Percentiles rank a stretch among this genome's conserved stretches.
Evolutionary conservation across 1,140 invertebrate genomes (phyloP).

Genomic region (Sminthurides bifidus): DNA sequence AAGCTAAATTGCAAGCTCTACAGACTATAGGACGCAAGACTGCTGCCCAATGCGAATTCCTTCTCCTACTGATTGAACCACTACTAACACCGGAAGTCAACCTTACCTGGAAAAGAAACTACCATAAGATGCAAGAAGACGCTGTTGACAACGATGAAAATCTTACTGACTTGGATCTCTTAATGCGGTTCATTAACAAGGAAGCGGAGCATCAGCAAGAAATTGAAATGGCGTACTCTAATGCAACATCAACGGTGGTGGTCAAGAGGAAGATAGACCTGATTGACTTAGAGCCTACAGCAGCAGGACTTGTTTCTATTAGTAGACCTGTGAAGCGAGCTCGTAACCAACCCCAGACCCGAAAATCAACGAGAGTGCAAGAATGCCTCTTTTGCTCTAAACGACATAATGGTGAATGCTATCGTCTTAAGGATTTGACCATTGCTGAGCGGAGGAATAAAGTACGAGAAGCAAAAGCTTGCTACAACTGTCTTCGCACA

Average conservation of each 20-base stretch:
- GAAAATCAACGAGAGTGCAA: neutral
- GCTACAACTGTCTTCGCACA: slow-evolving; percentile 1
- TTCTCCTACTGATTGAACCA: too few relatives aligned
- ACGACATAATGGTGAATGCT: neutral
- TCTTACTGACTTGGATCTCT: slow-evolving; percentile 22
- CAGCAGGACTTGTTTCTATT: too few relatives aligned
- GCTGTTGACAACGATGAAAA: neutral
- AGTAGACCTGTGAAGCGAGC: too few relatives aligned
- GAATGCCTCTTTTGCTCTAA: neutral
- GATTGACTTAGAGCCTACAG: too few relatives aligned
- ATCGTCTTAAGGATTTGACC: neutral
- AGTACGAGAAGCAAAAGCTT: neutral
- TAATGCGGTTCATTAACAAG: slow-evolving; percentile 27
- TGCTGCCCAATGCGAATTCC: too few relatives aligned
- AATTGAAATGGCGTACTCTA: neutral
- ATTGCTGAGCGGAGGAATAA: neutral
- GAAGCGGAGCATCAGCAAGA: too few relatives aligned
- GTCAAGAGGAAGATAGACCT: neutral
- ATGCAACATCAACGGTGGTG: neutral
- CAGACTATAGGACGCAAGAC: too few relatives aligned
- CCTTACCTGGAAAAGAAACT: too few relatives aligned
- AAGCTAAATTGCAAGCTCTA: too few relatives aligned
- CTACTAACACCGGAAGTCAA: too few relatives aligned
- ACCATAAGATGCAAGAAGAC: slow-evolving; percentile 18
- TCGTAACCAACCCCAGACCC: too few relatives aligned